Conservation (phyloP, 2,888 invertebrate genomes). For the Pristionchus fissidentatus region DNA sequence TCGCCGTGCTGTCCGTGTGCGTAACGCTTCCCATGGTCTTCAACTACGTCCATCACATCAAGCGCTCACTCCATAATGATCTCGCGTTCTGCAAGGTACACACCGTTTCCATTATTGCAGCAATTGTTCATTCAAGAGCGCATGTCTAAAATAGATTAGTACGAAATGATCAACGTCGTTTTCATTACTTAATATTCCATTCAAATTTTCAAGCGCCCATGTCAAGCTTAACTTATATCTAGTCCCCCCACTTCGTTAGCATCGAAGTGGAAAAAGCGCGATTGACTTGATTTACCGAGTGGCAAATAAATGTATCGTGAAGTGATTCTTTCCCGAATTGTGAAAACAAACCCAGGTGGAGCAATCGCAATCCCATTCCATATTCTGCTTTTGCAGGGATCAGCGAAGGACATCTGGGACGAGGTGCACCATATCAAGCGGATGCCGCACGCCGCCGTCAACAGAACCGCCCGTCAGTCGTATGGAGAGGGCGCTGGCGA, state of each 20-base stretch:
- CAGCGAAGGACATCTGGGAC: constrained; percentile 74
- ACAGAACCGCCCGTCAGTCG: constrained; percentile 68
- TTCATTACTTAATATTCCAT: background rate
- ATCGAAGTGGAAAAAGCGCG: no score
- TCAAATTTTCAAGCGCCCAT: no score
- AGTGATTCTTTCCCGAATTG: no score
- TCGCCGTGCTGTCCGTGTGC: constrained; percentile 41
- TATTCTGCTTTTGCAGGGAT: constrained; percentile 56
- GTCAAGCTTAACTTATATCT: no score
- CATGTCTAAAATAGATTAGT: background rate
- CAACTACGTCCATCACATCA: constrained; percentile 33
- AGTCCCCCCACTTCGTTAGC: no score
- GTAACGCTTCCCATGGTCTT: constrained; percentile 36
- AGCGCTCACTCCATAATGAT: background rate
- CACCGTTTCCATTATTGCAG: background rate
- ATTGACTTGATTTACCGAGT: no score
- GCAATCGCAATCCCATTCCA: no score
- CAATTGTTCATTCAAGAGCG: background rate
- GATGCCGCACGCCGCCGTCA: constrained; percentile 58
- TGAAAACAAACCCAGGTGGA: no score
- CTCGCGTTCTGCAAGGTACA: constrained; percentile 13
- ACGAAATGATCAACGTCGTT: background rate
- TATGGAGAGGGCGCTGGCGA: background rate
- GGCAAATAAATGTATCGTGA: no score
- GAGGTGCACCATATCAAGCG: constrained; percentile 72